A percentile compares a stretch with the other conserved stretches of the same genome.
Evolutionary conservation across 2,797 vertebrate species (phyloP).

Genomic region (Amblyopsis hoosieri): DNA sequence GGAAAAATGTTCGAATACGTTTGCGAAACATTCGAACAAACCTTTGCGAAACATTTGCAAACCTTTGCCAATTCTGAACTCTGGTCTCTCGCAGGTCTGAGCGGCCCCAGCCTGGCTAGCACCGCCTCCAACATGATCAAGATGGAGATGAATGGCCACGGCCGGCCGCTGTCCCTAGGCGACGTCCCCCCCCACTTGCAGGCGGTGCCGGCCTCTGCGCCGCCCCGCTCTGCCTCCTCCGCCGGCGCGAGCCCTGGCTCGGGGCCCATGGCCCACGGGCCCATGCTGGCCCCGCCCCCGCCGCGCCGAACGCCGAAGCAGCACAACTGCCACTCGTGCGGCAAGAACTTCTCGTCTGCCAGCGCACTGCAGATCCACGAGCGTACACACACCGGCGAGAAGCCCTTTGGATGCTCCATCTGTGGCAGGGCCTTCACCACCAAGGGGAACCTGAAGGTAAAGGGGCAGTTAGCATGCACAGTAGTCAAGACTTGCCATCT

Average conservation of each 20-base stretch:
- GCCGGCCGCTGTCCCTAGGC: slow-evolving; percentile 87
- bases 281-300: slow-evolving; percentile 95
- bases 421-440: slow-evolving; percentile 99
- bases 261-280: too few relatives aligned
- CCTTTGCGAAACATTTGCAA: not conserved
- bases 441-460: slow-evolving; percentile 99
- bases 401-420: slow-evolving; percentile 98
- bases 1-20: not conserved
- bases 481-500: too few relatives aligned
- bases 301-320: slow-evolving; percentile 98
- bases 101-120: slow-evolving; percentile 88
- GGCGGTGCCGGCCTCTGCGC: slow-evolving; percentile 80
- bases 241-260: too few relatives aligned
- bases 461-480: slow-evolving; percentile 9
- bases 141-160: slow-evolving; percentile 97
- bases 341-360: slow-evolving; percentile 99
- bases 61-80: too few relatives aligned
- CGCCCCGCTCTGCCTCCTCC: slow-evolving; percentile 79
- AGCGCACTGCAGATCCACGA: slow-evolving; percentile 99
- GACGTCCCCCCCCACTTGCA: slow-evolving; percentile 90
- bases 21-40: not conserved
- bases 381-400: slow-evolving; percentile 98
- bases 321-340: slow-evolving; percentile 98
- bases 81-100: slow-evolving; percentile 79
- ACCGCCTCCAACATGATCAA: slow-evolving; percentile 93